These are phyloP conservation scores for Myodes glareolus DNA, from an alignment of 2,113 vertebrate species.

Conservation along the genomic window DNA sequence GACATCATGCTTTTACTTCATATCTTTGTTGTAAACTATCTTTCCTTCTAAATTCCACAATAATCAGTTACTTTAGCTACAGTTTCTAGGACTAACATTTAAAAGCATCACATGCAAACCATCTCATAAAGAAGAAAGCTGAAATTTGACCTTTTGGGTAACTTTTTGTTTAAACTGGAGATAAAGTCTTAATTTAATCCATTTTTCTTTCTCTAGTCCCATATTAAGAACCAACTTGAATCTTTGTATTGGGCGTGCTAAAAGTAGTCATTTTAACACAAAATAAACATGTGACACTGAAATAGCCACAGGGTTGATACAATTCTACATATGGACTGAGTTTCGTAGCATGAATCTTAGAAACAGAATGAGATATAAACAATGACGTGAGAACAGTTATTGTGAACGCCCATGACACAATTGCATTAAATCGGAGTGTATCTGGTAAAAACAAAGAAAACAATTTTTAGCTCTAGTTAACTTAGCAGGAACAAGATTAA, in stretches of 20 bases:
- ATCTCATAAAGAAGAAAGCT: neutral
- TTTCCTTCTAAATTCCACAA: neutral
- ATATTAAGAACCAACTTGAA: neutral
- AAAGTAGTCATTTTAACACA: neutral
- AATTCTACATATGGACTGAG: neutral
- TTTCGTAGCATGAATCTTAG: neutral
- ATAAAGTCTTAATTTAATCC: neutral
- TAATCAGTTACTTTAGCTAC: neutral
- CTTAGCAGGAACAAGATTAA: neutral
- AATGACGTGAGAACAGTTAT: neutral
- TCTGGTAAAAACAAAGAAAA: neutral
- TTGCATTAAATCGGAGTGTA: neutral
- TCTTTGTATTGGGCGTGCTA: no score
- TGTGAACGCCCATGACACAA: no score
- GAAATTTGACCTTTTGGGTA: neutral
- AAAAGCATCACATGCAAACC: neutral
- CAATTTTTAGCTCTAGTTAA: neutral
- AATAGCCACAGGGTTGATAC: neutral
- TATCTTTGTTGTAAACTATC: neutral
- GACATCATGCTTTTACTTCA: neutral
- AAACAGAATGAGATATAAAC: neutral
- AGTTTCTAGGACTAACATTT: neutral
- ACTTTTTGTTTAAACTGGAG: neutral
- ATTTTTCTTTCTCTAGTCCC: neutral
- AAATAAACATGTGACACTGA: neutral